These are phyloP conservation scores for Saguinus oedipus DNA, from an alignment of 2,797 vertebrate genomes.

Conservation along the genomic window DNA sequence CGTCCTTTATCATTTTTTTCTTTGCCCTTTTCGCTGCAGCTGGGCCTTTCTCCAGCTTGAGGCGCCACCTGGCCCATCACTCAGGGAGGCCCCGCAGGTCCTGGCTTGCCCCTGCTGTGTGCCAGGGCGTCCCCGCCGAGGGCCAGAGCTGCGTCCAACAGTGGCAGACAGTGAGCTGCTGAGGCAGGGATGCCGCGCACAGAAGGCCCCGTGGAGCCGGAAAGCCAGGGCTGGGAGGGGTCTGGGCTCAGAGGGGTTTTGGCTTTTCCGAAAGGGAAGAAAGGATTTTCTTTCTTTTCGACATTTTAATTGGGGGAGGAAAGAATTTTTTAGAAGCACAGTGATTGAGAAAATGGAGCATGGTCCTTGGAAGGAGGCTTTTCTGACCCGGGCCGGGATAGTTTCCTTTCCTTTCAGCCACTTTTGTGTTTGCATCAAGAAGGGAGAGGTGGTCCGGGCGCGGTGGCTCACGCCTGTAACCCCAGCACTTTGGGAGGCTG, in stretches of 20 bases:
- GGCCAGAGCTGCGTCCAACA: not conserved
- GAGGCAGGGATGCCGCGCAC: not conserved
- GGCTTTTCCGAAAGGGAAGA: not conserved
- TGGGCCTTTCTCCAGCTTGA: not conserved
- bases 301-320: not conserved
- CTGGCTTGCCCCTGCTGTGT: constrained; percentile 40
- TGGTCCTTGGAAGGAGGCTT: not conserved
- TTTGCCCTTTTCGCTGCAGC: not conserved
- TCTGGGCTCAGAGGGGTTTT: not conserved
- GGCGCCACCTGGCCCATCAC: constrained; percentile 43
- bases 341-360: not conserved
- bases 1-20: not conserved
- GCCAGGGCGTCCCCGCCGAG: constrained; percentile 50
- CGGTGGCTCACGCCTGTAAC: not conserved
- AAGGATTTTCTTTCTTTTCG: not conserved
- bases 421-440: not conserved
- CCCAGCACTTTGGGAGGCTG: not conserved
- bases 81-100: constrained; percentile 62
- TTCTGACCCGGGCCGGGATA: not conserved
- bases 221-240: not conserved
- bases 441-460: not conserved
- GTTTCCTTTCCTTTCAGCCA: not conserved
- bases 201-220: not conserved
- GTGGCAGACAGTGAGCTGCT: not conserved
- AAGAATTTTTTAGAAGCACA: not conserved